Conservation (phyloP, 1,140 invertebrate genomes). For the Popillia japonica region DNA sequence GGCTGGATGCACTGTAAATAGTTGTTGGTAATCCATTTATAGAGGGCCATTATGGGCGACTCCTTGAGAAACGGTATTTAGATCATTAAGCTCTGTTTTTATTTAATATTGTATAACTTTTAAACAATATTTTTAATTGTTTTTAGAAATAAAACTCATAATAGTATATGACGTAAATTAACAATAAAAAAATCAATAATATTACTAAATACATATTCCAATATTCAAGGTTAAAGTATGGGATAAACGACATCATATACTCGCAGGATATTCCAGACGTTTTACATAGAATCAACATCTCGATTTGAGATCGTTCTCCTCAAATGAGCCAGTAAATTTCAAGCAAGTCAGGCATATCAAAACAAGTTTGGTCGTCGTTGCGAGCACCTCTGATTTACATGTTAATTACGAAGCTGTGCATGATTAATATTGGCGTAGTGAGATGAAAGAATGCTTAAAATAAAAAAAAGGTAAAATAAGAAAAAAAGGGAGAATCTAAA, state of each 20-base stretch:
- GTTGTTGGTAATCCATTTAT: neutral
- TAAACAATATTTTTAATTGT: too few relatives aligned
- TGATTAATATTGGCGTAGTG: neutral
- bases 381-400: constrained; percentile 16
- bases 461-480: too few relatives aligned
- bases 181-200: too few relatives aligned
- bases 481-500: too few relatives aligned
- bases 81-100: neutral
- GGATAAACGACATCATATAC: neutral
- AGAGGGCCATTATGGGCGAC: neutral
- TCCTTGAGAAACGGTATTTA: neutral
- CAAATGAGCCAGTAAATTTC: constrained; percentile 7
- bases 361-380: constrained; percentile 17
- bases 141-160: neutral
- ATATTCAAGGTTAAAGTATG: neutral
- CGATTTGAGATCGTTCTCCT: neutral
- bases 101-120: neutral
- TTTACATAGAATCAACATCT: neutral
- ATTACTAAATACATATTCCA: too few relatives aligned
- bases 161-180: neutral
- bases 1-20: neutral
- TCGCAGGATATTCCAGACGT: neutral
- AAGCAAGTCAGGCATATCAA: constrained; percentile 22
- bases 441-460: neutral
- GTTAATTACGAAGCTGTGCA: constrained; percentile 5